phyloP scores from a whole-genome alignment of 1,140 invertebrate genomes.

The Ptiloglossa arizonensis region DNA sequence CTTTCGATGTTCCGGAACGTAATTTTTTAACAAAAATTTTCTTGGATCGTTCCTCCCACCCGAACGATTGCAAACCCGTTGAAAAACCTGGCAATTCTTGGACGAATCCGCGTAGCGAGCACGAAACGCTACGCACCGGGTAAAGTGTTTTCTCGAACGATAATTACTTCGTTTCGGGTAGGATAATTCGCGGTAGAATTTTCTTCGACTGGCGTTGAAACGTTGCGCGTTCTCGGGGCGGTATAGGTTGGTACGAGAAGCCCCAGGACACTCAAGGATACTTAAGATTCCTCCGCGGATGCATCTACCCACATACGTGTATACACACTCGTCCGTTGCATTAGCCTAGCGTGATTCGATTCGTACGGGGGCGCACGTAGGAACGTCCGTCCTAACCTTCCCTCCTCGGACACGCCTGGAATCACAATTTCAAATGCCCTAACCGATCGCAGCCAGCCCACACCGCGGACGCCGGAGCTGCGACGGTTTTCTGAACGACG shows the following conservation, averaged over 20 bases:
- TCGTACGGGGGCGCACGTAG: constrained; percentile 58
- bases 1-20: no score
- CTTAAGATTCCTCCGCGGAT: constrained; percentile 71
- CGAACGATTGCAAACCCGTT: no score
- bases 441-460: constrained; percentile 40
- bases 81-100: not conserved
- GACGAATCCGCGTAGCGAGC: not conserved
- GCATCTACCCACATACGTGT: constrained; percentile 66
- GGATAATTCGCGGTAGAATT: not conserved
- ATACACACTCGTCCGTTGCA: constrained; percentile 55
- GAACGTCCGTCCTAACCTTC: constrained; percentile 56
- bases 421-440: constrained; percentile 72
- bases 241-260: constrained; percentile 3
- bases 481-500: not conserved
- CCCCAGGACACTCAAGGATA: constrained; percentile 57
- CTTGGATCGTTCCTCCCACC: no score
- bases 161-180: not conserved
- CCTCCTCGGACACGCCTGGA: constrained; percentile 71
- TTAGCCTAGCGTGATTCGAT: constrained; percentile 60
- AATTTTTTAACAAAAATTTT: no score
- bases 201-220: not conserved
- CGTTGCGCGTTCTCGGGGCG: not conserved
- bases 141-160: not conserved
- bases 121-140: not conserved
- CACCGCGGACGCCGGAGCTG: not conserved